phyloP scores from a whole-genome alignment of 2,797 vertebrate genomes.

The Merluccius polli region DNA sequence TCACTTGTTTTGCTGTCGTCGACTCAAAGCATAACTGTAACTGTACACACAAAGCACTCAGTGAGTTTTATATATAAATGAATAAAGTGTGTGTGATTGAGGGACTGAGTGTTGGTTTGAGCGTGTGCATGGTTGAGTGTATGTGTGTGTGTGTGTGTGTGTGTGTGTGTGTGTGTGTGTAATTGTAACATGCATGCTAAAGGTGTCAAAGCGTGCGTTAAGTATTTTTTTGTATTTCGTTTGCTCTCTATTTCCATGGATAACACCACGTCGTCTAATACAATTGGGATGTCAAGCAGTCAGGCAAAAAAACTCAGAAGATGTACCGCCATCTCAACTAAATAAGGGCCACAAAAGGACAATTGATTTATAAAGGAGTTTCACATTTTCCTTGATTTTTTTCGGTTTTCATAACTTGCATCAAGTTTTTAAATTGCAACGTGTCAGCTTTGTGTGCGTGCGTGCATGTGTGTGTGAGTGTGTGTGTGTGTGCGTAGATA shows the following conservation, averaged over 20 bases:
- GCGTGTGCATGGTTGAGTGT: slow-evolving; percentile 27
- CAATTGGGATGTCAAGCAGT: slow-evolving; percentile 30
- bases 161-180: slow-evolving; percentile 22
- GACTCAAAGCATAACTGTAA: neutral
- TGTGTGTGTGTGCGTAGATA: slow-evolving; percentile 89
- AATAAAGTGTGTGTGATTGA: slow-evolving; percentile 46
- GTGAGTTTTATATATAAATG: slow-evolving; percentile 57
- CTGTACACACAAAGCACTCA: slow-evolving; percentile 36
- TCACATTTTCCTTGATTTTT: slow-evolving; percentile 87
- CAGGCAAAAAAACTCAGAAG: slow-evolving; percentile 18
- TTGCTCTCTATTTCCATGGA: slow-evolving; percentile 43
- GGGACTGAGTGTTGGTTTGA: slow-evolving; percentile 28
- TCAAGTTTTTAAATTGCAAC: slow-evolving; percentile 94
- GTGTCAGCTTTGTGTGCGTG: slow-evolving; percentile 46
- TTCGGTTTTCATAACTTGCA: slow-evolving; percentile 98
- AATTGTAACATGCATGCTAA: slow-evolving; percentile 58
- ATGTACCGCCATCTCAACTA: neutral
- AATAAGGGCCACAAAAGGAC: slow-evolving; percentile 27
- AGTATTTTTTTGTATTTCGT: slow-evolving; percentile 32
- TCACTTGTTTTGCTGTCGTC: slow-evolving; percentile 35
- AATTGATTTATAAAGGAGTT: slow-evolving; percentile 28
- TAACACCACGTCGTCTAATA: slow-evolving; percentile 19
- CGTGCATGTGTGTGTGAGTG: slow-evolving; percentile 33
- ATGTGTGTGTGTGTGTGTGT: slow-evolving; percentile 19
- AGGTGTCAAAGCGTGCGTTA: slow-evolving; percentile 48